A percentile compares a stretch with the other conserved stretches of the same genome.
These are phyloP conservation scores for Aethes cnicana DNA, from an alignment of 2,888 invertebrate species.

Conservation along the genomic window DNA sequence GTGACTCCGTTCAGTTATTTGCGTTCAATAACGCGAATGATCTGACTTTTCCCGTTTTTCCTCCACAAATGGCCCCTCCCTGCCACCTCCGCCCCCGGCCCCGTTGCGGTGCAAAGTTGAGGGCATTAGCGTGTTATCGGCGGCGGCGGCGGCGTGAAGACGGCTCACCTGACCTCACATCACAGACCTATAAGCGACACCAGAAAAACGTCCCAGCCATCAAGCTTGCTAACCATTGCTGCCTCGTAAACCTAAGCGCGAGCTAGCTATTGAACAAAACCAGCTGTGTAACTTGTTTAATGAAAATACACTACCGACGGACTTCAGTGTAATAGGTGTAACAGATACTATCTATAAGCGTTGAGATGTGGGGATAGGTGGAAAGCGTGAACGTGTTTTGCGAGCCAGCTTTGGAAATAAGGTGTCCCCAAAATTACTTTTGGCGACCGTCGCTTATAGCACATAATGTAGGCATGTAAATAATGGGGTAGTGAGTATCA, in stretches of 20 bases:
- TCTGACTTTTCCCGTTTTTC: conserved; percentile 79
- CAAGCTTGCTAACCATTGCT: conserved; percentile 44
- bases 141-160: conserved; percentile 75
- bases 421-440: conserved; percentile 78
- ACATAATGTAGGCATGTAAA: conserved; percentile 73
- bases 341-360: conserved; percentile 80
- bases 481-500: conserved; percentile 59
- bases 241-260: conserved; percentile 18
- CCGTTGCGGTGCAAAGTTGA: conserved; percentile 81
- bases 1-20: conserved; percentile 76
- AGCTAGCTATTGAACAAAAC: conserved; percentile 22
- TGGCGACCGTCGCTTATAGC: conserved; percentile 74
- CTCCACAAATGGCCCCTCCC: conserved; percentile 57
- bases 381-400: conserved; percentile 81
- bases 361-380: conserved; percentile 81
- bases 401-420: conserved; percentile 79
- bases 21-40: conserved; percentile 78
- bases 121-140: conserved; percentile 83
- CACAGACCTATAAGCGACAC: conserved; percentile 46
- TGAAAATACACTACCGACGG: conserved; percentile 30
- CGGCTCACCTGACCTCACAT: conserved; percentile 75
- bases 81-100: conserved; percentile 42
- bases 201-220: conserved; percentile 40
- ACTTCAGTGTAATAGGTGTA: conserved; percentile 61
- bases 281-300: conserved; percentile 55